Evolutionary conservation across 2,113 vertebrate species (phyloP), one percentile per base, ranked within the genome.

Genomic region (Mirounga angustirostris): DNA sequence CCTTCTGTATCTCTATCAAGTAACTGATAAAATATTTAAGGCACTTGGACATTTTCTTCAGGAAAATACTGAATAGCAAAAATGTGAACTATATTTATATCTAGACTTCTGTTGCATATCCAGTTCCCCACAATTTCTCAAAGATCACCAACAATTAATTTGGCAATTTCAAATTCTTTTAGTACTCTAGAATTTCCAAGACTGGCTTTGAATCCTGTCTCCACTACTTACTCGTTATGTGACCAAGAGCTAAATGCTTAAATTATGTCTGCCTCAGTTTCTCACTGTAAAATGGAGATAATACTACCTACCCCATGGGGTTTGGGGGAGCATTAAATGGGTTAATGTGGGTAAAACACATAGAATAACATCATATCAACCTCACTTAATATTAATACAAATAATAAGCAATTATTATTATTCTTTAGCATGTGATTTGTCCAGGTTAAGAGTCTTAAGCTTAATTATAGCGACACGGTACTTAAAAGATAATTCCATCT

Each of bases 21-120:
- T 59, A 88, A 93, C 13, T 63, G 97, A 86, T 52, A 46, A 80
- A 94, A 80, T 87, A 86, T 79, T 95, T 71, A 78, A 30, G 71
- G 63, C 15, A 87, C 26, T 81, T 89, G 26, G 69, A 50, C 4
- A 78, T 52, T 82, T 85, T 94, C 36, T 90, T 78, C 46, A 52
- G 56, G 30, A 96, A 95, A 85, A 93, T 22, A 73, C 28, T 67
- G 30, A 93, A 30, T 2, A 88, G n/a, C 36, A 59, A 59, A 89
- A 91, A 46, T 65, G 24, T 36, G 30, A 97, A 58, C 26, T 71
- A 24, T 7, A 33, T 87, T 94, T 94, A 84, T 46, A 52, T 89
- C 58, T 92, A 89, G 26, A 65, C 12, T 79, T 86, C 26, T 52
- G 12, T 40, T 59, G 15, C 50, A 4, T 67, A 80, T 33, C 24